Conservation (phyloP, 92 coral and sea anemone species). For the Galaxea fascicularis region DNA sequence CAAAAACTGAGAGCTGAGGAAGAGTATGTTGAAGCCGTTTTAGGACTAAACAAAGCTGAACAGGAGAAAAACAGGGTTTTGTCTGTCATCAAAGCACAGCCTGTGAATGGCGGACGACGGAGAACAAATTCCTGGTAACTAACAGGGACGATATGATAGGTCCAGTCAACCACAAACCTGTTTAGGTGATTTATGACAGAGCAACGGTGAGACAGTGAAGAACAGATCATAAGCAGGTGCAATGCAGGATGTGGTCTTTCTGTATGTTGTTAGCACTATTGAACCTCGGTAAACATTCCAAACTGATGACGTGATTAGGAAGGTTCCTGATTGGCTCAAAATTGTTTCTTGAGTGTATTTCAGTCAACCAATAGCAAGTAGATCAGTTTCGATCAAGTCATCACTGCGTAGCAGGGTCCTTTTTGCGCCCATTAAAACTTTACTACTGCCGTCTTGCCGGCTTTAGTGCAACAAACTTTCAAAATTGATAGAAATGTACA, state of each 20-base stretch:
- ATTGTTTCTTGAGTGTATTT: neutral
- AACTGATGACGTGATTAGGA: neutral
- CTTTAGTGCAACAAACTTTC: no score
- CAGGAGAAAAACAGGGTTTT: slow-evolving; percentile 59
- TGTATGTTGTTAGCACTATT: no score
- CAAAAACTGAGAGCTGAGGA: slow-evolving; percentile 77
- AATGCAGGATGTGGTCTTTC: no score
- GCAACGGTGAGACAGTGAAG: no score
- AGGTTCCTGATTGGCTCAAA: neutral
- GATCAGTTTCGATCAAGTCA: neutral
- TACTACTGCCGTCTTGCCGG: no score
- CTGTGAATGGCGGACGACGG: slow-evolving; percentile 37
- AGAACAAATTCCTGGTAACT: slow-evolving; percentile 74
- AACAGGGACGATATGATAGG: no score
- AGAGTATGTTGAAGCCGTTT: slow-evolving; percentile 60
- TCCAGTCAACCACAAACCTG: neutral
- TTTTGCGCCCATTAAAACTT: no score
- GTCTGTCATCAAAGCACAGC: slow-evolving; percentile 53
- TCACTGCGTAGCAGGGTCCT: neutral
- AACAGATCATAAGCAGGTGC: no score
- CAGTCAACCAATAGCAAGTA: neutral
- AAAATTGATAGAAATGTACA: no score
- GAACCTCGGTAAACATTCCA: neutral
- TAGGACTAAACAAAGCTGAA: slow-evolving; percentile 63
- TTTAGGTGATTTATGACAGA: no score